phyloP scores from a whole-genome alignment of 2,797 vertebrate genomes.

The Heteromormyrus szaboi region DNA sequence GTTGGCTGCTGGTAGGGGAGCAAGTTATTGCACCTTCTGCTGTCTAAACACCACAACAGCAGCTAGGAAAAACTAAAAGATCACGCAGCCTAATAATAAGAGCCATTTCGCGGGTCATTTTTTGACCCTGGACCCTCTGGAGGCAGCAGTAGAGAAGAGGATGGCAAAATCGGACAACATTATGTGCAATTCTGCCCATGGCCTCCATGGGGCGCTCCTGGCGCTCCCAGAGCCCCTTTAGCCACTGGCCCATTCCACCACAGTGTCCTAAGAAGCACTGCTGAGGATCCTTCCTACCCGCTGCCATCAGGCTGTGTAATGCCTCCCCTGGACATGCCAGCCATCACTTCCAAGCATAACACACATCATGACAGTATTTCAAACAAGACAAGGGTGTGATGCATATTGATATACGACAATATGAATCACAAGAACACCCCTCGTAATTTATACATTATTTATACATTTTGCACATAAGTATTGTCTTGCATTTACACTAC shows the following conservation, averaged over 20 bases:
- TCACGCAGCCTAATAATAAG: background rate
- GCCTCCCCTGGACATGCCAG: background rate
- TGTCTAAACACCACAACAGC: background rate
- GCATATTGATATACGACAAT: background rate
- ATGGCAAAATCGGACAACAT: background rate
- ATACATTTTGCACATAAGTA: background rate
- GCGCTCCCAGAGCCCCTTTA: background rate
- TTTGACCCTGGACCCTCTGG: background rate
- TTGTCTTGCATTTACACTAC: background rate
- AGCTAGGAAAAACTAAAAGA: background rate
- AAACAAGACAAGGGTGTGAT: background rate
- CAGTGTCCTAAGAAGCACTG: background rate
- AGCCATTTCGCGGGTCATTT: background rate
- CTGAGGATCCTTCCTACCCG: background rate
- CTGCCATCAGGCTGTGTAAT: background rate
- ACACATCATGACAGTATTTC: background rate
- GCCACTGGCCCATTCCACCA: background rate
- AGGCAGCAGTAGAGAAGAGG: background rate
- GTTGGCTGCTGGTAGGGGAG: background rate
- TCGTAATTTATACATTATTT: background rate
- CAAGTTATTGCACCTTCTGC: background rate
- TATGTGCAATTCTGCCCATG: background rate
- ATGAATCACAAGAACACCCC: background rate
- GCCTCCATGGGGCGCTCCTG: background rate
- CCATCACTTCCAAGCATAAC: background rate